A percentile compares a stretch with the other conserved stretches of the same genome.
Conservation (phyloP, 2,888 invertebrate genomes). For the Endotricha flammealis region DNA sequence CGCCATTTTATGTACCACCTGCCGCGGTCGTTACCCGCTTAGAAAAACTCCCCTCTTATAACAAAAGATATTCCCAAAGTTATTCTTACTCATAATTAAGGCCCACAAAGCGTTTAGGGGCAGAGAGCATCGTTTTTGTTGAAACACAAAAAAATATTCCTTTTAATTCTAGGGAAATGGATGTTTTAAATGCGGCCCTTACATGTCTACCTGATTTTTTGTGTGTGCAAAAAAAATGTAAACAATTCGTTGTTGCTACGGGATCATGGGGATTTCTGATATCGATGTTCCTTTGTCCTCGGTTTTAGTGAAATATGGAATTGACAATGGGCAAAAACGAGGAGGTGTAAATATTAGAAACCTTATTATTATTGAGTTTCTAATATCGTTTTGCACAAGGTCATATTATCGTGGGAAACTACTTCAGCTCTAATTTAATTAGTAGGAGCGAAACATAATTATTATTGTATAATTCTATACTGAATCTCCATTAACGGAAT, state of each 20-base stretch:
- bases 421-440: neutral
- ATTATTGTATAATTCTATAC: neutral
- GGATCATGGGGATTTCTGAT: conserved; percentile 30
- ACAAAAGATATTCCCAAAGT: conserved; percentile 72
- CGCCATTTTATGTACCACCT: conserved; percentile 69
- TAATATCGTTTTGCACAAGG: conserved; percentile 25
- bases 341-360: conserved; percentile 7
- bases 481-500: conserved; percentile 1
- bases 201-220: conserved; percentile 47
- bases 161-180: conserved; percentile 52
- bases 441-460: neutral
- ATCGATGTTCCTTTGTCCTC: conserved; percentile 28
- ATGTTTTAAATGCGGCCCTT: conserved; percentile 47
- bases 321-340: conserved; percentile 25
- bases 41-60: conserved; percentile 66
- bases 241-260: conserved; percentile 49
- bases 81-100: conserved; percentile 74
- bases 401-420: conserved; percentile 25
- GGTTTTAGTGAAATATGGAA: conserved; percentile 27
- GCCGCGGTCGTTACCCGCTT: conserved; percentile 71
- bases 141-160: conserved; percentile 50
- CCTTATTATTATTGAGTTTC: conserved; percentile 24
- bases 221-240: conserved; percentile 60
- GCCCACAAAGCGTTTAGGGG: conserved; percentile 60
- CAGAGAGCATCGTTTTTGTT: conserved; percentile 54